These are phyloP conservation scores for Chymomyza procnemis DNA, from an alignment of 2,888 invertebrate genomes.

Conservation along the genomic window DNA sequence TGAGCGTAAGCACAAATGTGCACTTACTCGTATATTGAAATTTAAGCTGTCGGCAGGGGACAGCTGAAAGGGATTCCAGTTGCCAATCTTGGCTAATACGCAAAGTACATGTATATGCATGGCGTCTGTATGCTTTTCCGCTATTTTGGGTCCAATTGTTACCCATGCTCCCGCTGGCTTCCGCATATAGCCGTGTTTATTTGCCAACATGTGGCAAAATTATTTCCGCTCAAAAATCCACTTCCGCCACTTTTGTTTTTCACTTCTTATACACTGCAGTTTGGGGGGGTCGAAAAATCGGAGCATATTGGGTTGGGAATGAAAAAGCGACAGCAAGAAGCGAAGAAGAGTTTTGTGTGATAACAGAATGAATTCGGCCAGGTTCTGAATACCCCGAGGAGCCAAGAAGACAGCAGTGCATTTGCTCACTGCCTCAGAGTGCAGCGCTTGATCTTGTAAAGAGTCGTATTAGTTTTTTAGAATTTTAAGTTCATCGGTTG, in stretches of 20 bases:
- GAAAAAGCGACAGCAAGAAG: too few relatives aligned
- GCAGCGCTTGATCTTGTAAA: too few relatives aligned
- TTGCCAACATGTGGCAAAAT: conserved; percentile 71
- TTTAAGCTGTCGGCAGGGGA: conserved; percentile 55
- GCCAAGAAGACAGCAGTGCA: too few relatives aligned
- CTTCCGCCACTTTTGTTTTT: conserved; percentile 43
- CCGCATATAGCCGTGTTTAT: conserved; percentile 38
- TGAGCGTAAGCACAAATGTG: conserved; percentile 30
- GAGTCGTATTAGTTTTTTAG: too few relatives aligned
- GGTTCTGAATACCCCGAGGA: too few relatives aligned
- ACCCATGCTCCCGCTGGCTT: background rate
- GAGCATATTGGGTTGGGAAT: too few relatives aligned
- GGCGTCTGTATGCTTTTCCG: too few relatives aligned
- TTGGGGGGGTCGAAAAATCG: too few relatives aligned
- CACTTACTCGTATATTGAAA: conserved; percentile 57
- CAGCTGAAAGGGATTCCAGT: conserved; percentile 37
- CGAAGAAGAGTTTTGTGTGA: too few relatives aligned
- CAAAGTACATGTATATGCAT: background rate
- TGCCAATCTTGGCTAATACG: conserved; percentile 38
- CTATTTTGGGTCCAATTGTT: background rate
- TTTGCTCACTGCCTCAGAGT: too few relatives aligned
- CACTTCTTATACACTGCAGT: background rate
- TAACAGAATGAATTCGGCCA: too few relatives aligned
- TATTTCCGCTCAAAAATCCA: conserved; percentile 71
- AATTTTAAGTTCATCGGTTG: too few relatives aligned